These are phyloP conservation scores for Amiota minor DNA, from an alignment of 2,888 invertebrate genomes.

Conservation along the genomic window DNA sequence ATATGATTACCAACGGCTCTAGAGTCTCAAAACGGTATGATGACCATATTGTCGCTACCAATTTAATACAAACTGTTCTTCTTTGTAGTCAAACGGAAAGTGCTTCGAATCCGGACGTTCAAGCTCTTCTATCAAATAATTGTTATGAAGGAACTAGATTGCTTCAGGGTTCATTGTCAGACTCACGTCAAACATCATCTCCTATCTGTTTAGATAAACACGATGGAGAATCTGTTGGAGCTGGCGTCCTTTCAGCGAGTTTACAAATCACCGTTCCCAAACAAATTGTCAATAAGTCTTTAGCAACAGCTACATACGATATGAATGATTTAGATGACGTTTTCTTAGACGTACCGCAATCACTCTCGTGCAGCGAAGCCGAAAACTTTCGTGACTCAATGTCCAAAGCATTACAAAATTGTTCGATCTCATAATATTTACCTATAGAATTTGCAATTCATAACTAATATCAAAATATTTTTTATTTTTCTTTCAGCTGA, in stretches of 20 bases:
- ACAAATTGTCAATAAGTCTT: conserved; percentile 35
- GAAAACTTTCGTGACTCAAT: background rate
- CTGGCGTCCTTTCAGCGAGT: conserved; percentile 82
- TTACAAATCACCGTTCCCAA: conserved; percentile 81
- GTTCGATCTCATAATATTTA: background rate
- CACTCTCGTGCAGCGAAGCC: conserved; percentile 58
- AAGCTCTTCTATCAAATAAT: conserved; percentile 6
- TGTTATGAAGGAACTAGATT: background rate
- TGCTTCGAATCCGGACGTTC: background rate
- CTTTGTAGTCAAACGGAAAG: background rate
- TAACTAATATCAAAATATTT: background rate
- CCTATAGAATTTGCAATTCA: background rate
- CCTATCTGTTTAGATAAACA: conserved; percentile 75
- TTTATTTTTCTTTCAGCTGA: too few relatives aligned
- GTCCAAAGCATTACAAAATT: background rate
- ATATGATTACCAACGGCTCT: conserved; percentile 10
- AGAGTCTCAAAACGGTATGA: conserved; percentile 10
- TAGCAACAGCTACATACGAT: conserved; percentile 31
- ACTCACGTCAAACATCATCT: conserved; percentile 76
- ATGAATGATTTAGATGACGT: conserved; percentile 72
- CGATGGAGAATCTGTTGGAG: conserved; percentile 69
- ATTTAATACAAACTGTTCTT: background rate
- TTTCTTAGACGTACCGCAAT: conserved; percentile 69
- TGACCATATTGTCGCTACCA: background rate
- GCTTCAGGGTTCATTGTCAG: conserved; percentile 45